A percentile compares a stretch with the other conserved stretches of the same genome.
Evolutionary conservation across 2,797 vertebrate genomes (phyloP).

Genomic region (Aeoliscus strigatus): DNA sequence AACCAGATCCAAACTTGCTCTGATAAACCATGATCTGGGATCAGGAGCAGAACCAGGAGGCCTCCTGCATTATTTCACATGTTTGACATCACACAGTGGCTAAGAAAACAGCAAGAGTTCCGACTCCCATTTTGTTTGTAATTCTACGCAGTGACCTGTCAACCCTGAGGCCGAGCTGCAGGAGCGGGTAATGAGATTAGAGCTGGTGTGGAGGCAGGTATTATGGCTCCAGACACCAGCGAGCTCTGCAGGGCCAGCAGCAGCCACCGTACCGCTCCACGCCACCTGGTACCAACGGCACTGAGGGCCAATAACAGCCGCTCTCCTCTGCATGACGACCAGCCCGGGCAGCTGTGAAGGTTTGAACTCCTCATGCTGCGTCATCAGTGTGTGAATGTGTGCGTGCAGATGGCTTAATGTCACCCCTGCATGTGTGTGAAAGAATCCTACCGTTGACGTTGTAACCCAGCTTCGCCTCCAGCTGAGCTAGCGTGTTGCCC

Average conservation of each 20-base stretch:
- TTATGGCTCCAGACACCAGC: conserved; percentile 73
- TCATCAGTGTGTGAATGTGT: no score
- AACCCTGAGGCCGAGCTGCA: conserved; percentile 47
- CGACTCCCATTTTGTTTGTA: conserved; percentile 30
- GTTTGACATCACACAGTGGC: no score
- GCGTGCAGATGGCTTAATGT: no score
- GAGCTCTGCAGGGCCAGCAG: conserved; percentile 48
- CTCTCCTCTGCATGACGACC: conserved; percentile 2
- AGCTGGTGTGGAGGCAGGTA: conserved; percentile 56
- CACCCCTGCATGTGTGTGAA: not conserved
- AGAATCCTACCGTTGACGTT: conserved; percentile 74
- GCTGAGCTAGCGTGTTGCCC: conserved; percentile 79
- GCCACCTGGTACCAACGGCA: conserved; percentile 65
- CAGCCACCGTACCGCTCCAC: conserved; percentile 53
- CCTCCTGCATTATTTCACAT: no score
- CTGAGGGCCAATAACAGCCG: conserved; percentile 34
- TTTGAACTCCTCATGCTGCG: no score
- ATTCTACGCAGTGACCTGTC: conserved; percentile 41
- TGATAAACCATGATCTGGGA: no score
- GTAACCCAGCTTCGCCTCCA: conserved; percentile 80
- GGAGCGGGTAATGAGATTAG: conserved; percentile 67
- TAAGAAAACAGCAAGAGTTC: no score
- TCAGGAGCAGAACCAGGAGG: no score
- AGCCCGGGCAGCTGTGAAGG: no score
- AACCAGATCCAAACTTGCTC: no score